Conservation (phyloP, 2,113 vertebrate species). For the Propithecus coquereli region DNA sequence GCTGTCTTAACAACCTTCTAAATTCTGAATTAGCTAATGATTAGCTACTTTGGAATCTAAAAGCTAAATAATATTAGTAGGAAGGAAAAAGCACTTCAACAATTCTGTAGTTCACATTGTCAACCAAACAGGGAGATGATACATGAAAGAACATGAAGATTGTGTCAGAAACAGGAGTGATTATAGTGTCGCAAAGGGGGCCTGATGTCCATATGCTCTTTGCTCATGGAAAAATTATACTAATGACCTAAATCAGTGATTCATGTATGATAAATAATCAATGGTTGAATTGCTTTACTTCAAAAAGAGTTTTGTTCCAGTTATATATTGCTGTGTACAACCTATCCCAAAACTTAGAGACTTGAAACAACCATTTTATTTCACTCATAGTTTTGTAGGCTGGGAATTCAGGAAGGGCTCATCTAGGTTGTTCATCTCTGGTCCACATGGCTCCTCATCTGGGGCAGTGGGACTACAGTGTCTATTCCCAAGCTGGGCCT, state of each 20-base stretch:
- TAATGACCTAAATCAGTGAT: not conserved
- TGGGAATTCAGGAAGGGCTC: not conserved
- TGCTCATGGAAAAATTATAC: not conserved
- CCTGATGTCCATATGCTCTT: fast-evolving
- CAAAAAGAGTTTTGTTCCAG: not conserved
- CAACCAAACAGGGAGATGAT: not conserved
- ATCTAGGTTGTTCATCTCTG: not conserved
- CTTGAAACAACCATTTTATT: not conserved
- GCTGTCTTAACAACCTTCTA: not conserved
- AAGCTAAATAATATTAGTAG: slow-evolving; percentile 32
- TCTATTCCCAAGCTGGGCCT: not conserved
- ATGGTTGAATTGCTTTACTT: not conserved
- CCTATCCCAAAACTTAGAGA: not conserved
- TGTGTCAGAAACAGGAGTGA: fast-evolving
- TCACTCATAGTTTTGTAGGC: not conserved
- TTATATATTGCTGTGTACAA: not conserved
- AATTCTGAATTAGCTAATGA: slow-evolving; percentile 25
- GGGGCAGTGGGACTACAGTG: fast-evolving
- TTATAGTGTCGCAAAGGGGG: fast-evolving
- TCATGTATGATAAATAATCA: fast-evolving
- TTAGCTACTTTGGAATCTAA: slow-evolving; percentile 30
- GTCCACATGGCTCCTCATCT: not conserved
- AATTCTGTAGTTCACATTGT: not conserved
- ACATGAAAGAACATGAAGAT: not conserved
- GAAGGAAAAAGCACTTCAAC: not conserved